These are phyloP conservation scores for Ianthella basta DNA, from an alignment of 37 sponge, comb jelly and placozoan species.

Conservation along the genomic window DNA sequence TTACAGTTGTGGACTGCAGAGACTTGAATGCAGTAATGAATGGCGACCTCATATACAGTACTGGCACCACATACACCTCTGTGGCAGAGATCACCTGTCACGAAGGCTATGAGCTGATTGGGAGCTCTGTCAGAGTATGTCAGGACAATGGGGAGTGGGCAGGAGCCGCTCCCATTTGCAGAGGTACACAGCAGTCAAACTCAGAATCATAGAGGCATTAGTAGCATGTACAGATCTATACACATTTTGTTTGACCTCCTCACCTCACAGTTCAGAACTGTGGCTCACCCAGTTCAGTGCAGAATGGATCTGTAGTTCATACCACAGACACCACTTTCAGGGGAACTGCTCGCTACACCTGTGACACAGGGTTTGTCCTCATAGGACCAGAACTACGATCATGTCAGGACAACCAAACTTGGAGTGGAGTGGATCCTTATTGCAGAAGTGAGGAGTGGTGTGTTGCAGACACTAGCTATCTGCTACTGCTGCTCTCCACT, in stretches of 20 bases:
- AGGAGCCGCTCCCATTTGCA: neutral
- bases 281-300: neutral
- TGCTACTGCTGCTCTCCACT: too few relatives aligned
- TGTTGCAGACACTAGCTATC: too few relatives aligned
- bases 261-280: neutral
- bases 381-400: too few relatives aligned
- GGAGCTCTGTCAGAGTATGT: neutral
- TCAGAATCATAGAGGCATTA: too few relatives aligned
- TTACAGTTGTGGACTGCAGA: slow-evolving; percentile 23
- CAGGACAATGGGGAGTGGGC: slow-evolving; percentile 4
- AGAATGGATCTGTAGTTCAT: too few relatives aligned
- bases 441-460: too few relatives aligned
- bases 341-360: too few relatives aligned
- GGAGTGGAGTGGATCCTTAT: too few relatives aligned
- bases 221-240: neutral
- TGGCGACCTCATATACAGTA: neutral
- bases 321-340: too few relatives aligned
- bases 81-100: slow-evolving; percentile 20
- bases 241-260: neutral
- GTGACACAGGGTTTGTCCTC: too few relatives aligned
- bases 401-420: too few relatives aligned
- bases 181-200: neutral
- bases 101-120: slow-evolving; percentile 4
- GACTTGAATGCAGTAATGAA: neutral
- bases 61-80: neutral